Base-by-base conservation (phyloP, 1,140 invertebrate species). In the Drosophila quadrilineata region DNA sequence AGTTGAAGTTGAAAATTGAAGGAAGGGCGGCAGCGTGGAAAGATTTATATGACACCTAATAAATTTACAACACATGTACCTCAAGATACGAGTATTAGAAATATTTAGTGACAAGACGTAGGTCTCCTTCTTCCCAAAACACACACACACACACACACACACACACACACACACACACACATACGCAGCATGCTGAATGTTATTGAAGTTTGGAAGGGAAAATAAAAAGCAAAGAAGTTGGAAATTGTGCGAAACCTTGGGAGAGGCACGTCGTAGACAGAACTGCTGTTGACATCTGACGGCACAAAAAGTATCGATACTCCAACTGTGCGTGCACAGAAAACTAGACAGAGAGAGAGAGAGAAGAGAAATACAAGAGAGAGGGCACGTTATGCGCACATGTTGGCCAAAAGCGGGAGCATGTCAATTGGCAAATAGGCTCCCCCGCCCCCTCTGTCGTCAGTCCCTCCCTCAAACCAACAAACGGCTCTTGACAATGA, bases 31-130 rank as follows among this genome's bases (percentile, higher is more conserved):
- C 75, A 65, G 54, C 52, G 75, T 64, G 75, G 53, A 69, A 86
- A 86, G 79, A 86, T 86, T 86, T 86, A 86, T 86, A 79, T 86
- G 80, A 86, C 80, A 86, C 79, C 80, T 86, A 85, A 86, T 86
- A 86, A 86, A 86, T 86, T 86, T 79, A 68, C 75, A 80, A 75
- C 79, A 86, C 75, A 85, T 80, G 75, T 75, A 80, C 60, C 74
- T 64, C 64, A 77, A 80, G 70, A 79, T 79, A n/a, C n/a, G n/a
- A n/a, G n/a, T n/a, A 79, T 79, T 79, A 79, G 75, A 56, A 79
- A 79, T 79, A 70, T 74, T 79, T 77, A 54, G 70, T 70, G 70
- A 73, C 75, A 73, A 24, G n/a, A 45, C 56, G 59, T 38, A 41
- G 33, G 59, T 33, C 60, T 36, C 41, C 52, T 75, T 71, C 75